phyloP scores from a whole-genome alignment of 2,888 invertebrate genomes.

The Ormyrus pomaceus region DNA sequence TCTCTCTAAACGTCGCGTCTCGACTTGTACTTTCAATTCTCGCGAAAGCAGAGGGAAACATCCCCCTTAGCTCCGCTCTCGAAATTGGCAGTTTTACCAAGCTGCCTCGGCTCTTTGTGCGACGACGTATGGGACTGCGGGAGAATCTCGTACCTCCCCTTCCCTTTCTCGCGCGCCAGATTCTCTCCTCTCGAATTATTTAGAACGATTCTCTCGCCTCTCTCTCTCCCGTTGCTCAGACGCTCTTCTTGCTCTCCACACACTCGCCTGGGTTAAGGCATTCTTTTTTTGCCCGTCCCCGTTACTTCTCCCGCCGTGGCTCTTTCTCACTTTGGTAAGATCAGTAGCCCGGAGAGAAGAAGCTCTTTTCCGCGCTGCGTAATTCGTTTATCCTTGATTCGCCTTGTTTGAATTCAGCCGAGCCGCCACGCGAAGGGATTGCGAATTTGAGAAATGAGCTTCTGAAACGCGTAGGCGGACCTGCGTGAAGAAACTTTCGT shows the following conservation, averaged over 20 bases:
- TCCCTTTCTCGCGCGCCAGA: conserved; percentile 53
- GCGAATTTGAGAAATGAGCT: too few species aligned
- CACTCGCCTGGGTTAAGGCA: not conserved
- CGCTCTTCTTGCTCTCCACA: not conserved
- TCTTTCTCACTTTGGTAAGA: not conserved
- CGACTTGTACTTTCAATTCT: conserved; percentile 18
- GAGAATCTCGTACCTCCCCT: conserved; percentile 47
- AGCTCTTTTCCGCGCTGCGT: not conserved
- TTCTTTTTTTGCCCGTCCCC: not conserved
- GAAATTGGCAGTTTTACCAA: conserved; percentile 55
- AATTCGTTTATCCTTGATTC: conserved; percentile 23
- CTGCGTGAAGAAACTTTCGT: too few species aligned
- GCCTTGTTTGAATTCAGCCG: not conserved
- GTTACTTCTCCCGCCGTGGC: not conserved
- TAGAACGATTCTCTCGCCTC: conserved; percentile 42
- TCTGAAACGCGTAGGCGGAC: too few species aligned
- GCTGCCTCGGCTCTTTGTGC: conserved; percentile 10
- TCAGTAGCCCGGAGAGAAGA: not conserved
- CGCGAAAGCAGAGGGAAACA: conserved; percentile 19
- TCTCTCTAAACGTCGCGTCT: not conserved
- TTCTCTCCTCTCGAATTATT: conserved; percentile 48
- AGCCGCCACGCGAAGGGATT: too few species aligned
- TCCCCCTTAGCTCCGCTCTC: conserved; percentile 12
- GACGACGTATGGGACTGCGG: conserved; percentile 5
- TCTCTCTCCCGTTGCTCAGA: not conserved